phyloP scores from a whole-genome alignment of 2,113 vertebrate species.

The Nerophis ophidion region DNA sequence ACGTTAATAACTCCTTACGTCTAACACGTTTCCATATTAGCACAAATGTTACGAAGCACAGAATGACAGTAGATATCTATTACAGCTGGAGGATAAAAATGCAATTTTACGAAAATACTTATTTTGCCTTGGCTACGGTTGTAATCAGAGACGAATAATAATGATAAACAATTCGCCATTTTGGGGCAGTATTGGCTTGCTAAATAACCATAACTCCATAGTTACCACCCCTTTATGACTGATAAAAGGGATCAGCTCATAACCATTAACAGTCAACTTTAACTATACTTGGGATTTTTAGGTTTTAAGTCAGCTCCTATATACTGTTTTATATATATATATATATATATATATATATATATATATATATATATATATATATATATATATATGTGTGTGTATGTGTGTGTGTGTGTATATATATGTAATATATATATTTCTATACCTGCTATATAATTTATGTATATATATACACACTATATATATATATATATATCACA shows the following conservation, averaged over 20 bases:
- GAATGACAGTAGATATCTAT: neutral
- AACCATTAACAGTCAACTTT: too few relatives aligned
- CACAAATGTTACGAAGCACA: constrained; percentile 13
- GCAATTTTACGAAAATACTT: neutral
- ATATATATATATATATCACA: too few relatives aligned
- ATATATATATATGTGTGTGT: too few relatives aligned
- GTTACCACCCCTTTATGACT: constrained; percentile 19
- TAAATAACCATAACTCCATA: constrained; percentile 17
- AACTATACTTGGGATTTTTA: too few relatives aligned
- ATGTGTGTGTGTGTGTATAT: too few relatives aligned
- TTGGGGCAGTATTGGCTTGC: constrained; percentile 29
- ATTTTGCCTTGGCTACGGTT: constrained; percentile 19
- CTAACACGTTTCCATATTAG: constrained; percentile 7
- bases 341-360: too few relatives aligned
- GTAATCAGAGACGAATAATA: constrained; percentile 29
- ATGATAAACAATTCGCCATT: constrained; percentile 2
- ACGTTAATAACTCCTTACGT: neutral
- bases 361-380: too few relatives aligned
- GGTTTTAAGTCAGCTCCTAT: too few relatives aligned
- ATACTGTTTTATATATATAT: too few relatives aligned
- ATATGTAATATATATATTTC: too few relatives aligned
- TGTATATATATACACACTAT: too few relatives aligned
- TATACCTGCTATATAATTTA: too few relatives aligned
- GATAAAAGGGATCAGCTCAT: neutral
- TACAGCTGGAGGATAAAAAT: neutral